Percentiles rank a stretch among this genome's conserved stretches.
Evolutionary conservation across 2,888 invertebrate species (phyloP).

Genomic region (Tenthredo amoena): DNA sequence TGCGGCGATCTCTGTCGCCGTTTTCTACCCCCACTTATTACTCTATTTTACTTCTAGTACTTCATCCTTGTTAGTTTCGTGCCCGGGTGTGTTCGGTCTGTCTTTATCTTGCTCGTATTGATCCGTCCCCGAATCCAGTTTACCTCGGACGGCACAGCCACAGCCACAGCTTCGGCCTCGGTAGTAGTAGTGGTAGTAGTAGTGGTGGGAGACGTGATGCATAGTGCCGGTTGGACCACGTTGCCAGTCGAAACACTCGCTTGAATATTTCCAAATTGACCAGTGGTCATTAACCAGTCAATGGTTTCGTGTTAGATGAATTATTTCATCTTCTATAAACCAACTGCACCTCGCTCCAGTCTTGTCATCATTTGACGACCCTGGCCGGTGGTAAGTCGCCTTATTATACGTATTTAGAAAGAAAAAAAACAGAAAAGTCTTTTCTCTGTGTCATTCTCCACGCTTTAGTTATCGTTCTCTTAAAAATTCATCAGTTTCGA

Average conservation of each 20-base stretch:
- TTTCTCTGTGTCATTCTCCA: background rate
- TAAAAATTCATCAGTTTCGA: background rate
- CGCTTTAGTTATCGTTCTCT: background rate
- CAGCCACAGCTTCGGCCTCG: conserved; percentile 19
- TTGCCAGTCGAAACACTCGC: conserved; percentile 48
- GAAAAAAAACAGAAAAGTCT: background rate
- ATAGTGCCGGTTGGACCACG: conserved; percentile 51
- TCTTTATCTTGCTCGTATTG: conserved; percentile 49
- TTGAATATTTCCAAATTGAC: conserved; percentile 42
- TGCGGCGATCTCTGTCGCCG: conserved; percentile 10
- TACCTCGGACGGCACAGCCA: conserved; percentile 30
- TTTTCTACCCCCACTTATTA: background rate
- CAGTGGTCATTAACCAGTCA: conserved; percentile 34
- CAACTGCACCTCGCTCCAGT: conserved; percentile 46
- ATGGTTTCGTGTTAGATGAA: conserved; percentile 40
- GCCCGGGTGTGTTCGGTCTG: background rate
- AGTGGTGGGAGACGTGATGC: background rate
- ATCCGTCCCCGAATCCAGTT: conserved; percentile 52
- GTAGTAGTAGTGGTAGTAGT: background rate
- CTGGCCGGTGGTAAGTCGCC: conserved; percentile 38
- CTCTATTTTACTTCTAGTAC: background rate
- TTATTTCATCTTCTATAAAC: conserved; percentile 26
- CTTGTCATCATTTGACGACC: conserved; percentile 52
- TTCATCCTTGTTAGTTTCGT: conserved; percentile 30
- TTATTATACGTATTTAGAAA: background rate